Base-by-base conservation (phyloP, 2,888 invertebrate genomes). In the Drosophila infuscata region DNA sequence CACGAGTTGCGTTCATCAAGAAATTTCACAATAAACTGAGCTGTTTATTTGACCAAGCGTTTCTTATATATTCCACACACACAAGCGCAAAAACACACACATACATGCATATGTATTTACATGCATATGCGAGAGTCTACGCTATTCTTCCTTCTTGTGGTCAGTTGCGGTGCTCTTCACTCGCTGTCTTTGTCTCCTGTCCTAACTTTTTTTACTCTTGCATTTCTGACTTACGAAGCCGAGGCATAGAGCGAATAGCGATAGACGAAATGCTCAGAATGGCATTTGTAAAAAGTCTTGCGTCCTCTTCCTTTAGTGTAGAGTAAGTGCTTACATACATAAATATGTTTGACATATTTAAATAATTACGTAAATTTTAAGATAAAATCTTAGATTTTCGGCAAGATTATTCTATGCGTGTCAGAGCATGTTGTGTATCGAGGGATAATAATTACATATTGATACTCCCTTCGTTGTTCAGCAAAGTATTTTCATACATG, bases 1-100 rank as follows among this genome's bases (percentile, higher is more conserved):
- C 3, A 11, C 38, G 2, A 20, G 56, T 0, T 46, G 51, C 25
- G 30, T 1, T 15, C 66, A 12, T 15, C n/a, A 20, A 1, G 20
- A 48, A 63, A 52, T 56, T 72, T 52, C 59, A 57, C 48, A 73
- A 49, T 41, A 25, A 60, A 76, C 76, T 76, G 56, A 56, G 2
- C n/a, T 12, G 33, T 0, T 17, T 25, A 20, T 32, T 32, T 12
- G 17, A 15, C 17, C 5, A 29, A 30, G 33, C 9, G 49, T 30
- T 17, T 32, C 20, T 72, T 76, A 43, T 78, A 72, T 72, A 63
- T 52, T 57, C 2, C 38, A 56, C 74, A 51, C 59, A 49, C 29
- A 48, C 49, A 56, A 36, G 46, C 11, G 1, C 43, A 35, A 46
- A 20, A 11, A 12, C n/a, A 30, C 20, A 20, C 30, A 43, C 30